Percentiles rank a stretch among this genome's conserved stretches.
Conservation (phyloP, 1,140 invertebrate species). For the Sesamia nonagrioides region DNA sequence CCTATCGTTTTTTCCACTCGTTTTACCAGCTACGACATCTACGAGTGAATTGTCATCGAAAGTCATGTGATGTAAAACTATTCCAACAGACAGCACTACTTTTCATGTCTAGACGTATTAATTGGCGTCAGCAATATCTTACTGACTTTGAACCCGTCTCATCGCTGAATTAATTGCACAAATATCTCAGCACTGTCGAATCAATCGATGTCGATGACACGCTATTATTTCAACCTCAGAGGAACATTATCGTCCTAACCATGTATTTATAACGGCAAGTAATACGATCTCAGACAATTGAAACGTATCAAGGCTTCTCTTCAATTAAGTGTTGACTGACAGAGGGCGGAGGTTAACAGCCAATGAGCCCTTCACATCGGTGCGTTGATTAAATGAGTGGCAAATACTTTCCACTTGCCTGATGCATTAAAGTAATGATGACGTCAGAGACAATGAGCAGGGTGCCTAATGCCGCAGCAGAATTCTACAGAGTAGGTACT, state of each 20-base stretch:
- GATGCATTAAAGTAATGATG: slow-evolving; percentile 31
- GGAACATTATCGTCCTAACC: slow-evolving; percentile 24
- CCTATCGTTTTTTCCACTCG: no score
- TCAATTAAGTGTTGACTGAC: slow-evolving; percentile 78
- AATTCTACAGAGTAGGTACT: no score
- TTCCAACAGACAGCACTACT: neutral
- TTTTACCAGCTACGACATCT: no score
- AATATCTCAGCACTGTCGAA: slow-evolving; percentile 27
- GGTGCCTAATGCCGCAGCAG: slow-evolving; percentile 9
- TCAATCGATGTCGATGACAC: slow-evolving; percentile 31
- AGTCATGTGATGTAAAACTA: no score
- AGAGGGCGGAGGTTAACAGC: slow-evolving; percentile 76
- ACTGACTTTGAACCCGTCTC: slow-evolving; percentile 9
- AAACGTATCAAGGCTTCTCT: slow-evolving; percentile 79
- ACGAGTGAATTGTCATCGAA: no score
- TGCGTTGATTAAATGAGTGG: slow-evolving; percentile 71
- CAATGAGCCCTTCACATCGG: slow-evolving; percentile 78
- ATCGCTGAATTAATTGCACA: slow-evolving; percentile 7
- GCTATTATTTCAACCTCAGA: slow-evolving; percentile 23
- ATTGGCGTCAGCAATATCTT: neutral
- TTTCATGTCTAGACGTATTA: neutral
- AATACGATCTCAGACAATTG: slow-evolving; percentile 72
- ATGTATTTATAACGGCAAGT: slow-evolving; percentile 64
- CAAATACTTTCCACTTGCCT: slow-evolving; percentile 47
- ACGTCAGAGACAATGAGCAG: slow-evolving; percentile 18